Evolutionary conservation across 2,888 invertebrate species (phyloP), one percentile per base, ranked within the genome.

Genomic region (Ornithoptera priamus): DNA sequence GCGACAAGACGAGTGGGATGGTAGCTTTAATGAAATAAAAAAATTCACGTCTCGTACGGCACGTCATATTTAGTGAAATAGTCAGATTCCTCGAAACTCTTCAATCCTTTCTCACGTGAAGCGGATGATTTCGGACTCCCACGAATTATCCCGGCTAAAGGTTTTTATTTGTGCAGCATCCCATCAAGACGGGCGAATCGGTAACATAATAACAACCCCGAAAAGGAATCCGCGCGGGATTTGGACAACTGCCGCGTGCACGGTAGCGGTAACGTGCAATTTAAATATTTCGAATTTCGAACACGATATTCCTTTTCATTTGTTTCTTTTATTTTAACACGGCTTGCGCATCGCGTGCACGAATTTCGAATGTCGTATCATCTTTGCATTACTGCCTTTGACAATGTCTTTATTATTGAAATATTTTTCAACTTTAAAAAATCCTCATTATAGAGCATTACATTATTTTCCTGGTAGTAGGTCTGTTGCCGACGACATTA

Each of bases 231-330:
- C 87, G 88, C 82, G 81, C 82, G 85, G 81, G 81, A 79, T 79
- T 78, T 80, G 81, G 80, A 75, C 74, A 72, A 74, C 76, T 73
- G 74, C 79, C 86, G 87, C 87, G 86, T 87, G 90, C 91, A 92
- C 92, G 85, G 92, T 92, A 92, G 92, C 92, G 86, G 85, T 86
- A 89, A 89, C 89, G 85, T 88, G 86, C 87, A 92, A 92, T 92
- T 92, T 92, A 92, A 92, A 92, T 92, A 88, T 87, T 92, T 92
- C 87, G 84, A 87, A 92, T 92, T 89, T 90, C 87, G 84, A 88
- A 87, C 81, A 50, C 64, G 56, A 46, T 70, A 80, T 79, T 80
- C 75, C 75, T 77, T 81, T 82, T 81, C 79, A 56, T 61, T 65
- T 64, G 77, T 80, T 78, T 80, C 75, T 75, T 77, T 81, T 81